Conservation (phyloP, 2,888 invertebrate species). For the Deilephila elpenor region DNA sequence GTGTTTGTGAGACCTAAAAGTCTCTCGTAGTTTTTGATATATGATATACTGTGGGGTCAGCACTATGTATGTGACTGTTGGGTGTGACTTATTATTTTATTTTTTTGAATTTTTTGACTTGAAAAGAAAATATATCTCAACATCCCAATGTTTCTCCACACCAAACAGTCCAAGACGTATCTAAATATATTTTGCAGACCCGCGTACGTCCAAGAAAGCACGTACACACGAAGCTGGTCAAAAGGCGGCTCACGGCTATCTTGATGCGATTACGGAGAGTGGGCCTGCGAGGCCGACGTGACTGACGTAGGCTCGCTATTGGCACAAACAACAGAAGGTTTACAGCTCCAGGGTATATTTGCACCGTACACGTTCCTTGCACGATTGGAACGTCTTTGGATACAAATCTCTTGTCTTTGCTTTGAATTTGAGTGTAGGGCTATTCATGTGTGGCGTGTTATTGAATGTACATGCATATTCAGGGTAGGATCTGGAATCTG, state of each 20-base stretch:
- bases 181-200: constrained; percentile 1
- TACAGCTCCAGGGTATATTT: constrained; percentile 11
- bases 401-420: constrained; percentile 21
- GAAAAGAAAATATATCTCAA: not conserved
- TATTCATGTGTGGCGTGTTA: not conserved
- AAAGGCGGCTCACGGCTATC: constrained; percentile 40
- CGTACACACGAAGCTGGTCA: constrained; percentile 30
- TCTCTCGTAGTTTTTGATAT: too few species aligned
- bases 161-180: not conserved
- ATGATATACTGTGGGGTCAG: too few species aligned
- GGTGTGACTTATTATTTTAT: too few species aligned
- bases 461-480: not conserved
- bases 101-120: too few species aligned
- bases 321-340: constrained; percentile 15
- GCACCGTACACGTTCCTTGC: constrained; percentile 15
- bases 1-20: too few species aligned
- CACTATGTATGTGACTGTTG: too few species aligned
- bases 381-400: constrained; percentile 27
- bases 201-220: constrained; percentile 8
- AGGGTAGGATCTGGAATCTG: not conserved
- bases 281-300: constrained; percentile 23
- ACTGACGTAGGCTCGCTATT: constrained; percentile 23
- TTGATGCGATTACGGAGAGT: constrained; percentile 47
- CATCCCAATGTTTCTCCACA: not conserved
- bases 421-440: not conserved